phyloP scores from a whole-genome alignment of 2,797 vertebrate species.

The Capromys pilorides region DNA sequence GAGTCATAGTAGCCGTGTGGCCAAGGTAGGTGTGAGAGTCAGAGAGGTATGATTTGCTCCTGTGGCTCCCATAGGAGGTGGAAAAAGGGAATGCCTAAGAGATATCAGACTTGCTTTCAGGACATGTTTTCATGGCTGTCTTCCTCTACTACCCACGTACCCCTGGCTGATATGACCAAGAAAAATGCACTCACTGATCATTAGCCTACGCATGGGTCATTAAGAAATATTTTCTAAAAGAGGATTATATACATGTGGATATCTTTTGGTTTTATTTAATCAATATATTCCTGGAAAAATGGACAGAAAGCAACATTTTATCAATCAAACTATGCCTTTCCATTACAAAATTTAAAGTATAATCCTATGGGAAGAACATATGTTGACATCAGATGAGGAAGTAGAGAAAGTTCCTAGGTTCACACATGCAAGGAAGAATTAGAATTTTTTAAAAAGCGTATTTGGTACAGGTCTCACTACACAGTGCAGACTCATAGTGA shows the following conservation, averaged over 20 bases:
- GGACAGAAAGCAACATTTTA: conserved; percentile 14
- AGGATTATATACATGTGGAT: not conserved
- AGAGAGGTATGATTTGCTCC: not conserved
- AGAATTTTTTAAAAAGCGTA: not conserved
- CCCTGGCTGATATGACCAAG: not conserved
- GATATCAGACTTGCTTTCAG: not conserved
- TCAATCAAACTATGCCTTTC: not conserved
- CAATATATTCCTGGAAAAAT: not conserved
- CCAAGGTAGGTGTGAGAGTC: not conserved
- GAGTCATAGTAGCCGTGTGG: not conserved
- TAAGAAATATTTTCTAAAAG: conserved; percentile 33
- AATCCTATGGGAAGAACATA: not conserved
- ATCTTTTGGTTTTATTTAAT: conserved; percentile 5
- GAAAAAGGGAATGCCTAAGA: not conserved
- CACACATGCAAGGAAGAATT: not conserved
- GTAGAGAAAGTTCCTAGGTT: not conserved
- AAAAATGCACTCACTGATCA: not conserved
- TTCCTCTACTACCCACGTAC: not conserved
- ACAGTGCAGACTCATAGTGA: too few species aligned
- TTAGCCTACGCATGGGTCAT: not conserved
- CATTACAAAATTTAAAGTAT: not conserved
- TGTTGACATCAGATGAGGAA: not conserved
- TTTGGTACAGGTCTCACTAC: too few species aligned
- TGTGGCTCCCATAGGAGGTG: not conserved
- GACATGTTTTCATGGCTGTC: not conserved